Evolutionary conservation across 2,113 vertebrate genomes (phyloP), one percentile per base, ranked within the genome.

Genomic region (Mirza zaza): DNA sequence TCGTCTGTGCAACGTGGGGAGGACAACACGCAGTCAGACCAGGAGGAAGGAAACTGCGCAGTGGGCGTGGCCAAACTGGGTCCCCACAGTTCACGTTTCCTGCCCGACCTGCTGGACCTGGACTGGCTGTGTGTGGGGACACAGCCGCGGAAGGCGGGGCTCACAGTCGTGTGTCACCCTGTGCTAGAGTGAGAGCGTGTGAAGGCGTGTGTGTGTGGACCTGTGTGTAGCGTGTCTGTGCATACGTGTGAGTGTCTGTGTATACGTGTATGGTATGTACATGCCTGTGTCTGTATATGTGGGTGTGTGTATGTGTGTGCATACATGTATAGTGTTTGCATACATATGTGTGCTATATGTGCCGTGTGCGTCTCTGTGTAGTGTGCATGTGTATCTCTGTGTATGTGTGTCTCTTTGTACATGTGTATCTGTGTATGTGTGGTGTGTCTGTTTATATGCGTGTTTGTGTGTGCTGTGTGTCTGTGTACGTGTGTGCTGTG

Each of bases 1-100:
- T 96, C 92, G 2, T 96, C 98, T 99, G 90, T 13, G 96, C 94
- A 13, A 55, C 25, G 97, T 71, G 29, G 83, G 96, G 59, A 13
- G 21, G 77, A 65, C 15, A 59, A 17, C 80, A 34, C 2, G 10
- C 27, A 15, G n/a, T 39, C 39, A 75, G 6, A 13, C 25, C n/a
- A 8, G 1, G 3, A 17, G 48, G 20, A 18, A 20, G 25, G 0
- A 32, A 9, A 36, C 9, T 45, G 8, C 15, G 42, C 13, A 36
- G 75, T 45, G 11, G 3, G 7, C 32, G 4, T 4, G 9, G 59
- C 9, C 13, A 25, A 39, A n/a, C 5, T 57, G 45, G 2, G 15
- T 2, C 48, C 45, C 29, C 27, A 25, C 6, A 18, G 36, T 17
- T 4, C 48, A 9, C 12, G 13, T 14, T 34, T 7, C 18, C 27